These are phyloP conservation scores for Rhabdomys pumilio DNA, from an alignment of 2,797 vertebrate genomes.

Conservation along the genomic window DNA sequence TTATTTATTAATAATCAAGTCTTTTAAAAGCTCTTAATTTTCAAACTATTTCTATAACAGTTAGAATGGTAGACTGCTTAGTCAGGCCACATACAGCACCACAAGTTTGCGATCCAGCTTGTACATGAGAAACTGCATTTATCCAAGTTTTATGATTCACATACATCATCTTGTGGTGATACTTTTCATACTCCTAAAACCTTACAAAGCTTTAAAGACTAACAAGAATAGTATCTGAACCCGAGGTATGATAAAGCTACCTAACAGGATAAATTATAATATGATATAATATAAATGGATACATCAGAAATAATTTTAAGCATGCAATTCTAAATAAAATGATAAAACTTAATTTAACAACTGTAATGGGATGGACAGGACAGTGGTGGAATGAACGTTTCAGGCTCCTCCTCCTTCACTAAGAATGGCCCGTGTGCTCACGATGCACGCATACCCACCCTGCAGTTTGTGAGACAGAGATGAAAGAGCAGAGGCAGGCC, in stretches of 20 bases:
- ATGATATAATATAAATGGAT: conserved; percentile 52
- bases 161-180: not conserved
- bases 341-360: conserved; percentile 69
- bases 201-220: conserved; percentile 41
- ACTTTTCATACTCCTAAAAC: conserved; percentile 38
- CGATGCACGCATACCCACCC: conserved; percentile 97
- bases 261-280: conserved; percentile 47
- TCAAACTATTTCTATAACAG: conserved; percentile 64
- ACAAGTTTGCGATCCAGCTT: conserved; percentile 19
- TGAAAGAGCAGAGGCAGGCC: conserved; percentile 96
- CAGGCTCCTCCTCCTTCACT: conserved; percentile 61
- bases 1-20: conserved; percentile 27
- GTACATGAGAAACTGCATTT: not conserved
- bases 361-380: conserved; percentile 86
- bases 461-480: conserved; percentile 98
- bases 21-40: conserved; percentile 50
- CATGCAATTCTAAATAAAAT: conserved; percentile 58
- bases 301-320: conserved; percentile 56
- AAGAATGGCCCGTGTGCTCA: conserved; percentile 86
- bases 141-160: not conserved
- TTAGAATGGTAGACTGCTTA: conserved; percentile 26
- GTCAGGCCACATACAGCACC: conserved; percentile 16
- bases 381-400: conserved; percentile 60
- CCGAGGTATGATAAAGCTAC: conserved; percentile 44
- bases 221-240: conserved; percentile 46